phyloP scores from a whole-genome alignment of 1,140 invertebrate genomes.

The Orius insidiosus region DNA sequence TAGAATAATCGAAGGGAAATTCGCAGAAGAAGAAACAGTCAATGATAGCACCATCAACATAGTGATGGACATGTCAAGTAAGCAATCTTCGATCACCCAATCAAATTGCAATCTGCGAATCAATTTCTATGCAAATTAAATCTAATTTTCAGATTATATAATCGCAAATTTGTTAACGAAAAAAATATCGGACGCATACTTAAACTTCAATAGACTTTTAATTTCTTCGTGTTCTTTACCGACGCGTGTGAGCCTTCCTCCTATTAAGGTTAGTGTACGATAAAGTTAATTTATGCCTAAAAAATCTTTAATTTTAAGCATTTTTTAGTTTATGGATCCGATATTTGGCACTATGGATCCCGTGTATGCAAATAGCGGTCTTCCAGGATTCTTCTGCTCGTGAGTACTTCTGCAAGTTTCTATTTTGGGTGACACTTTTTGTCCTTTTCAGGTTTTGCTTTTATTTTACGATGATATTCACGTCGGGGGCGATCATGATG shows the following conservation, averaged over 20 bases:
- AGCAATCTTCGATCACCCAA: neutral
- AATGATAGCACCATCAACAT: conserved; percentile 12
- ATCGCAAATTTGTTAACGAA: conserved; percentile 12
- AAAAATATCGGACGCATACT: neutral
- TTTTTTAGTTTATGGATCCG: conserved; percentile 14
- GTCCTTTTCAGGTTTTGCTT: conserved; percentile 69
- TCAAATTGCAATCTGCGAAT: neutral
- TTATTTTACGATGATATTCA: conserved; percentile 76
- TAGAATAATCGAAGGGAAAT: conserved; percentile 10
- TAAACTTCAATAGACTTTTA: conserved; percentile 3
- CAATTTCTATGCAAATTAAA: neutral
- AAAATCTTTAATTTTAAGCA: no score
- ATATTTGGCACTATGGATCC: conserved; percentile 13
- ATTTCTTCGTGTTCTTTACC: conserved; percentile 11
- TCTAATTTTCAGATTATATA: conserved; percentile 15
- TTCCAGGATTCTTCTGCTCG: conserved; percentile 16
- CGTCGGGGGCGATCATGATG: conserved; percentile 76
- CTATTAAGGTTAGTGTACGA: neutral
- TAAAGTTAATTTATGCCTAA: neutral
- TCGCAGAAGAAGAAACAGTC: neutral
- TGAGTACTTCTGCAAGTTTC: conserved; percentile 12
- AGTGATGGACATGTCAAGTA: conserved; percentile 18
- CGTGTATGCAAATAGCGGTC: conserved; percentile 8
- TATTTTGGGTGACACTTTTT: conserved; percentile 8
- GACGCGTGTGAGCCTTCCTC: neutral